Percentiles rank a stretch among this genome's conserved stretches.
These are phyloP conservation scores for Idaea dimidiata DNA, from an alignment of 2,888 invertebrate genomes.

Conservation along the genomic window DNA sequence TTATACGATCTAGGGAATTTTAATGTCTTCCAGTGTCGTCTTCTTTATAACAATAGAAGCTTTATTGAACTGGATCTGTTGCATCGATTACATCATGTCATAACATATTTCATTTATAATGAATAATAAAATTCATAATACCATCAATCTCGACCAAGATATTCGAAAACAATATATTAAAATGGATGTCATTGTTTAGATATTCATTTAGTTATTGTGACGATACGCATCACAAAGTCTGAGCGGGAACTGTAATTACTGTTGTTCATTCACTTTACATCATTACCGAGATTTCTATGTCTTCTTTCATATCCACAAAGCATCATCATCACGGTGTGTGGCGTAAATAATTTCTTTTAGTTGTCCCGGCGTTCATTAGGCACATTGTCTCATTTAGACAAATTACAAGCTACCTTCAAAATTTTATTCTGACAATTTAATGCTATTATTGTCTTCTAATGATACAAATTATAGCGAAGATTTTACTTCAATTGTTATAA, in stretches of 20 bases:
- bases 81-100: constrained; percentile 53
- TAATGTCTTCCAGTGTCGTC: constrained; percentile 75
- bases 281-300: constrained; percentile 72
- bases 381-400: constrained; percentile 63
- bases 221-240: constrained; percentile 70
- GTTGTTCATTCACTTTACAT: constrained; percentile 76
- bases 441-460: constrained; percentile 54
- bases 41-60: constrained; percentile 75
- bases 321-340: constrained; percentile 58
- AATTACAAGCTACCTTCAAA: constrained; percentile 65
- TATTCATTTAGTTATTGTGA: constrained; percentile 64
- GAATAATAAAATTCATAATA: constrained; percentile 45
- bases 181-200: constrained; percentile 42
- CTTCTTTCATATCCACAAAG: constrained; percentile 66
- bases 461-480: constrained; percentile 42
- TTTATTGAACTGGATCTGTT: constrained; percentile 64
- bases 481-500: constrained; percentile 33
- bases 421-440: constrained; percentile 63
- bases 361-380: constrained; percentile 67
- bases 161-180: constrained; percentile 37
- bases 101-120: constrained; percentile 59
- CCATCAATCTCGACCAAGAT: constrained; percentile 32
- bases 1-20: constrained; percentile 77
- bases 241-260: constrained; percentile 66
- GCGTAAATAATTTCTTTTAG: constrained; percentile 75